These are phyloP conservation scores for Pelobates fuscus DNA, from an alignment of 2,113 vertebrate species.

Conservation along the genomic window DNA sequence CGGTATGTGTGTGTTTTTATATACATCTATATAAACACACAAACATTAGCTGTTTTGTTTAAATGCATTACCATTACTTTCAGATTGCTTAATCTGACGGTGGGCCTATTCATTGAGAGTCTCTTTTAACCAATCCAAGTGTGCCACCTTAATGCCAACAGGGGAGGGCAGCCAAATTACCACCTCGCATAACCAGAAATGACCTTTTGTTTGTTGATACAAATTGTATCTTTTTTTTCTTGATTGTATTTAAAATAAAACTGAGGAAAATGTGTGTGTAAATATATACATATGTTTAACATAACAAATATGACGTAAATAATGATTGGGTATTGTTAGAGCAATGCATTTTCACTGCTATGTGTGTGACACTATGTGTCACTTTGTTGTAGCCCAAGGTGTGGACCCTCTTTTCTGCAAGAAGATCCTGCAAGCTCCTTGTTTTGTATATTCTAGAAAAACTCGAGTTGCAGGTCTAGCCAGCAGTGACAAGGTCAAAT, in stretches of 20 bases:
- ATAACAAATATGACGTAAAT: slow-evolving; percentile 76
- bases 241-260: slow-evolving; percentile 80
- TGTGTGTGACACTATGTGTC: slow-evolving; percentile 97
- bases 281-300: slow-evolving; percentile 41
- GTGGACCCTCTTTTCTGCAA: slow-evolving; percentile 57
- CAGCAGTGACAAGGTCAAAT: slow-evolving; percentile 35
- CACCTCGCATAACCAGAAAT: slow-evolving; percentile 96
- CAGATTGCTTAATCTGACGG: no score
- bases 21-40: no score
- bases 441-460: not conserved
- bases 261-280: slow-evolving; percentile 43
- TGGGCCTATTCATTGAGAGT: no score
- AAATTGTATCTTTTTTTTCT: slow-evolving; percentile 99
- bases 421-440: slow-evolving; percentile 23
- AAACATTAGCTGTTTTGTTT: no score
- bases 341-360: slow-evolving; percentile 85
- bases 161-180: slow-evolving; percentile 80
- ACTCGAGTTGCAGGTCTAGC: slow-evolving; percentile 56
- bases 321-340: slow-evolving; percentile 80
- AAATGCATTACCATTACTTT: no score
- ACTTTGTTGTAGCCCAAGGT: slow-evolving; percentile 89
- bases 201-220: slow-evolving; percentile 99
- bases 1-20: no score
- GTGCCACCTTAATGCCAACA: not conserved
- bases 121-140: no score